phyloP scores from a whole-genome alignment of 1,140 invertebrate genomes.

The Rhopalosiphum maidis region DNA sequence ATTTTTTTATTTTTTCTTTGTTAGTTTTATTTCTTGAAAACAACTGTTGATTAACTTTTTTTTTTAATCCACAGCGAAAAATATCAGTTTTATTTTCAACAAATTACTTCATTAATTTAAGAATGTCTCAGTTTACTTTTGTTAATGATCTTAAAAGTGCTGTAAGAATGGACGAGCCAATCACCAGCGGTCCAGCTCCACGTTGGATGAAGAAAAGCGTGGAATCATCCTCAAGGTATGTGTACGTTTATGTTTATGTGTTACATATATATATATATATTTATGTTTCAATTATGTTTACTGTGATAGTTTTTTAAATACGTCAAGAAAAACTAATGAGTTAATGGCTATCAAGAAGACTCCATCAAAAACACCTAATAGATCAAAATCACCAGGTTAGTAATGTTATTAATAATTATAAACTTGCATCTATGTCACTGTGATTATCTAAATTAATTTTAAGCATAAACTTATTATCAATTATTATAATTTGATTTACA shows the following conservation, averaged over 20 bases:
- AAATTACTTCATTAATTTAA: neutral
- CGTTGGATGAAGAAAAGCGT: slow-evolving; percentile 77
- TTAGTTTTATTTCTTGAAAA: neutral
- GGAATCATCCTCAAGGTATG: slow-evolving; percentile 45
- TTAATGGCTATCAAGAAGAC: slow-evolving; percentile 63
- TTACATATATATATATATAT: neutral
- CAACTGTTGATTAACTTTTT: neutral
- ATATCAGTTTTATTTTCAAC: neutral
- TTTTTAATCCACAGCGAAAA: neutral
- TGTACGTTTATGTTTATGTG: neutral
- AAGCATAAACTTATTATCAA: neutral
- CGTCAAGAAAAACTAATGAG: slow-evolving; percentile 37
- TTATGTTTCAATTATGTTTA: neutral
- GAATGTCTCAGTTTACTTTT: slow-evolving; percentile 80
- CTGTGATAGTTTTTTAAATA: slow-evolving; percentile 7
- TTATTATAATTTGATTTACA: neutral
- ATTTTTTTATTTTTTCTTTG: neutral
- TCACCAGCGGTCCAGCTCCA: slow-evolving; percentile 78
- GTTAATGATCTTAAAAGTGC: slow-evolving; percentile 79
- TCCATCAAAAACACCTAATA: slow-evolving; percentile 69
- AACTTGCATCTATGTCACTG: slow-evolving; percentile 10
- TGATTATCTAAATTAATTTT: slow-evolving; percentile 1
- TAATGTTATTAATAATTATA: neutral
- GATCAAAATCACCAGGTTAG: slow-evolving; percentile 71
- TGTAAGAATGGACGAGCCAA: slow-evolving; percentile 76